A percentile compares a stretch with the other conserved stretches of the same genome.
Evolutionary conservation across 2,888 invertebrate genomes (phyloP).

Genomic region (Campoplex capitator): DNA sequence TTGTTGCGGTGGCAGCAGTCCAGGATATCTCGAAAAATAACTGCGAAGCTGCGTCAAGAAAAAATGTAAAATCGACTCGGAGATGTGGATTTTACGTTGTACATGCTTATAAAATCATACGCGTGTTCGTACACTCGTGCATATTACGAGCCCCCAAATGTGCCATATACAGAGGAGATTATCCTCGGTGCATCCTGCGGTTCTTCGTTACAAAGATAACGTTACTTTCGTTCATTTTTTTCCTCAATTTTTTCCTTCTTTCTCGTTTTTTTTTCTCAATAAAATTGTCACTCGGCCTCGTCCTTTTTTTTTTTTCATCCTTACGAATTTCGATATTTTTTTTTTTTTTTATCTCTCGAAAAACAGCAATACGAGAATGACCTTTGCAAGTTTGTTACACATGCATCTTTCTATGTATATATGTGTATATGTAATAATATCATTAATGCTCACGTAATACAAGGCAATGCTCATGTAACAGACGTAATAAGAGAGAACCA

Average conservation of each 20-base stretch:
- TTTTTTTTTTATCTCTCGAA: conserved; percentile 9
- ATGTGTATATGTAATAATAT: conserved; percentile 38
- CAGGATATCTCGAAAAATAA: conserved; percentile 40
- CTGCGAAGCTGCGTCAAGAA: conserved; percentile 34
- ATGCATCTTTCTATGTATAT: background rate
- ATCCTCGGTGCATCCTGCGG: conserved; percentile 68
- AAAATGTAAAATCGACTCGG: conserved; percentile 16
- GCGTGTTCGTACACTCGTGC: background rate
- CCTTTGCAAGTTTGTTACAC: conserved; percentile 27
- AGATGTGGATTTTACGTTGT: conserved; percentile 44
- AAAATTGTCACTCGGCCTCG: background rate
- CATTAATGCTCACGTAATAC: conserved; percentile 59
- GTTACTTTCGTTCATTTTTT: conserved; percentile 49
- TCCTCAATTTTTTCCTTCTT: background rate
- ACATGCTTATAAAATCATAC: conserved; percentile 40
- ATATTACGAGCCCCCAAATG: background rate
- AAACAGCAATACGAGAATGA: conserved; percentile 9
- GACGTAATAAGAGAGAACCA: conserved; percentile 44
- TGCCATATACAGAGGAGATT: conserved; percentile 30
- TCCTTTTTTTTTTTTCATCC: background rate
- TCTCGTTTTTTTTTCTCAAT: conserved; percentile 13
- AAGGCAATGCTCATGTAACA: conserved; percentile 49
- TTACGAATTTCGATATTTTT: background rate
- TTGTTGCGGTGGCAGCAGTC: conserved; percentile 43
- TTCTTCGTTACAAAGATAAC: conserved; percentile 48